phyloP scores from a whole-genome alignment of 2,113 vertebrate genomes.

The Sorex araneus region DNA sequence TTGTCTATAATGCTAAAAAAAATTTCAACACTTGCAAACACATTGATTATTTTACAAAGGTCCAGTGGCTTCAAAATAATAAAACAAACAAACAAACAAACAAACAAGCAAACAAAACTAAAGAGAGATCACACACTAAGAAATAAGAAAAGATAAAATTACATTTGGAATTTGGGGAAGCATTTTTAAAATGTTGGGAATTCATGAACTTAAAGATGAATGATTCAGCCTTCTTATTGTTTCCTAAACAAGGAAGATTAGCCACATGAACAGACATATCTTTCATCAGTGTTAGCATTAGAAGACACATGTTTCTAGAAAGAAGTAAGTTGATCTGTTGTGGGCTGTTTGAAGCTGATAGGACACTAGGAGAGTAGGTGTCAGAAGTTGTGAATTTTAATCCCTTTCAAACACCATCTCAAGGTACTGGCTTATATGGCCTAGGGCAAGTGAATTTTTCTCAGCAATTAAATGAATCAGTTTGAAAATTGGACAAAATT shows the following conservation, averaged over 20 bases:
- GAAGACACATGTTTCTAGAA: constrained; percentile 69
- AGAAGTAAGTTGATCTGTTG: constrained; percentile 75
- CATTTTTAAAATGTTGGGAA: constrained; percentile 50
- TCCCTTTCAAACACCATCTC: constrained; percentile 19
- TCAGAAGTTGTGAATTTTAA: constrained; percentile 72
- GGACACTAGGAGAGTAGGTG: constrained; percentile 53
- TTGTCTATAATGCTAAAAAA: constrained; percentile 41
- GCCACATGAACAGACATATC: constrained; percentile 74
- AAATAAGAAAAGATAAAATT: constrained; percentile 46
- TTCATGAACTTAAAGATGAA: background rate
- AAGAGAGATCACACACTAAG: background rate
- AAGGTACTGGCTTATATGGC: constrained; percentile 62
- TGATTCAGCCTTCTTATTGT: constrained; percentile 21
- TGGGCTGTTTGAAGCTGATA: constrained; percentile 44
- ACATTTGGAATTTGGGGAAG: constrained; percentile 35
- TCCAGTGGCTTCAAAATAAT: constrained; percentile 1
- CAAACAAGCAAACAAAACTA: background rate
- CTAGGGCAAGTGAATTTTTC: constrained; percentile 37
- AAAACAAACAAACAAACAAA: background rate
- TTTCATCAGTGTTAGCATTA: constrained; percentile 74
- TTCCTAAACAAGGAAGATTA: constrained; percentile 63
- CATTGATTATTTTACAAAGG: constrained; percentile 27
- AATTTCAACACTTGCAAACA: constrained; percentile 42
- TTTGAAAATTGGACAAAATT: constrained; percentile 34
- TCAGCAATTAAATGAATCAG: constrained; percentile 59